A percentile compares a stretch with the other conserved stretches of the same genome.
phyloP scores from a whole-genome alignment of 2,797 vertebrate species.

The Oceanodroma leucorhoa region DNA sequence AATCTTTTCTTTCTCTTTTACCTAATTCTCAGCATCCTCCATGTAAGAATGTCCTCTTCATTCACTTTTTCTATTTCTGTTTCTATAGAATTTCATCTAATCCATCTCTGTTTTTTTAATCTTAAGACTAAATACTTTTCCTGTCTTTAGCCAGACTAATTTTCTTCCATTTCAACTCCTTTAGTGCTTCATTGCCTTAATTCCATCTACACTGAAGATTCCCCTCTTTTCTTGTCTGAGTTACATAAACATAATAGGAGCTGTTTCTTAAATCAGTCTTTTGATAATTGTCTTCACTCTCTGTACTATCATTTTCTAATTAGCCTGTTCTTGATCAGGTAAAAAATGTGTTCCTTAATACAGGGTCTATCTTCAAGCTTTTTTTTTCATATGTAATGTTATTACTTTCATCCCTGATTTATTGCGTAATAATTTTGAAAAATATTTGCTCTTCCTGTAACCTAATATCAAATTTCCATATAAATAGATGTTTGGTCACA shows the following conservation, averaged over 20 bases:
- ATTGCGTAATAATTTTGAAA: not conserved
- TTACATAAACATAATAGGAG: not conserved
- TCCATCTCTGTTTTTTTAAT: not conserved
- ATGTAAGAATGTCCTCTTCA: not conserved
- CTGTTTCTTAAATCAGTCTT: not conserved
- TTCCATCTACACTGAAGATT: not conserved
- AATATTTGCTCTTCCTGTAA: not conserved
- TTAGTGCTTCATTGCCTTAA: not conserved
- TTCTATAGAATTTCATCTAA: not conserved
- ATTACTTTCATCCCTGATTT: not conserved
- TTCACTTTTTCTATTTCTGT: not conserved
- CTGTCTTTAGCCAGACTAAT: not conserved
- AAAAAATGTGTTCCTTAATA: not conserved
- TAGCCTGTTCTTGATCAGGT: not conserved
- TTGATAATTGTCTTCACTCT: not conserved
- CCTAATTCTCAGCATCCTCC: not conserved
- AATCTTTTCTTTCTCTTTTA: not conserved
- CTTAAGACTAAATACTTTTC: not conserved
- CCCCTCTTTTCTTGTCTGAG: not conserved
- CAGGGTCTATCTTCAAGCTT: not conserved
- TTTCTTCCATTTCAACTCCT: not conserved
- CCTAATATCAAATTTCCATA: not conserved
- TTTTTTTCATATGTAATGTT: not conserved
- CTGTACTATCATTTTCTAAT: not conserved
- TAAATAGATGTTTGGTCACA: not conserved